phyloP scores from a whole-genome alignment of 2,797 vertebrate genomes.

The Prunella strophiata region DNA sequence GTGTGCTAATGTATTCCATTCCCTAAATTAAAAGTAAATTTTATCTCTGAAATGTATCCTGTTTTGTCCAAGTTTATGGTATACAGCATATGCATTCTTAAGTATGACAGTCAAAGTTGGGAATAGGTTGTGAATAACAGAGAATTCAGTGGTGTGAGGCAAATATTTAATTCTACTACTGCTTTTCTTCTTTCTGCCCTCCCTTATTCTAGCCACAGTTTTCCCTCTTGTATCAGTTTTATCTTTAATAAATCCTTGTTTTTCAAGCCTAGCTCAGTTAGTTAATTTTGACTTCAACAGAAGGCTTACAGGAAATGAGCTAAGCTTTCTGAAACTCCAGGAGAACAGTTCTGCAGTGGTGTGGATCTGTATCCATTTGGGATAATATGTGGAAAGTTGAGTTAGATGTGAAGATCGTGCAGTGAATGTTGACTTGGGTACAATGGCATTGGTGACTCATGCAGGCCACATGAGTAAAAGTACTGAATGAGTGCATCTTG shows the following conservation, averaged over 20 bases:
- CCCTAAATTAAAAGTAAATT: background rate
- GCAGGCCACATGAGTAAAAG: background rate
- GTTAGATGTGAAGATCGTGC: background rate
- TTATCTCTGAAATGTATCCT: background rate
- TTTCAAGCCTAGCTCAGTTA: background rate
- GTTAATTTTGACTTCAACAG: background rate
- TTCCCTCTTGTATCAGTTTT: background rate
- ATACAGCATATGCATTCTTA: background rate
- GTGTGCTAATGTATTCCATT: background rate
- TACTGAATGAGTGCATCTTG: background rate
- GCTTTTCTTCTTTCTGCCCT: background rate
- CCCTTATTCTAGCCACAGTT: background rate
- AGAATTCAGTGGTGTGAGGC: background rate
- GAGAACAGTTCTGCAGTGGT: background rate
- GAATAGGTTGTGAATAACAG: background rate
- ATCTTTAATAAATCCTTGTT: background rate
- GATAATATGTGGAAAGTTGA: background rate
- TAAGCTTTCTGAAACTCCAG: background rate
- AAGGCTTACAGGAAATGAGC: background rate
- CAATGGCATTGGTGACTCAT: background rate
- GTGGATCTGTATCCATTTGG: background rate
- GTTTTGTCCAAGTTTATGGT: background rate
- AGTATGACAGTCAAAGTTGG: background rate
- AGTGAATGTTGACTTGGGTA: background rate
- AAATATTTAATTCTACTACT: background rate